Evolutionary conservation across 1,140 invertebrate genomes (phyloP), one percentile per base, ranked within the genome.

Genomic region (Pogonomyrmex barbatus): DNA sequence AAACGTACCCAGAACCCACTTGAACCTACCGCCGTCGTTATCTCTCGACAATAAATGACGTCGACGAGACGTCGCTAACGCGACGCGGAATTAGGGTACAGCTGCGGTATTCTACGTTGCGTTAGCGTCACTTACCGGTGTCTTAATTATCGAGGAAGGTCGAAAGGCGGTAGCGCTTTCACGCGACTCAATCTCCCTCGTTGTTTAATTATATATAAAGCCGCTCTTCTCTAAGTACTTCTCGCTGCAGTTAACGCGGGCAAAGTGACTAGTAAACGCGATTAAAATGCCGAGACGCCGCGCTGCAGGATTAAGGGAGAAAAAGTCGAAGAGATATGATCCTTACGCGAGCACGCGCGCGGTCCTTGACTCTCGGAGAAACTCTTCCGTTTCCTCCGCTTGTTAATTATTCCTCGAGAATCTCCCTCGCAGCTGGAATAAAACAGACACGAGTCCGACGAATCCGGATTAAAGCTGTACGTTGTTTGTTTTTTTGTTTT

Each of bases 141-240:
- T 75, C 79, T 83, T 75, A 83, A 83, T 83, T 73, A 30, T 75
- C 56, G n/a, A 24, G 45, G 67, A 71, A 82, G 79, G 54, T 60
- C 14, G 30, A n/a, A 17, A 8, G 47, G n/a, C 47, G 47, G 12
- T 2, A 60, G 42, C 45, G 45, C 36, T 36, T 75, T 75, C 24
- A 17, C 30, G 52, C 33, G 30, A 54, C 36, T 24, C 36, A 24
- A 36, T 12, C 33, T 75, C 24, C 62, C 30, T 70, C 36, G 30
- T 73, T 60, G 50, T 45, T 70, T 14, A 83, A 62, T 83, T 70
- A 60, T 47, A 0, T 12, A n/a, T 17, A 47, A 47, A 58, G 14
- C n/a, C 9, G 1, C 0, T n/a, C 12, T 2, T 68, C 24, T 30
- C 12, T 50, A 33, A 50, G 3, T 50, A 70, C 33, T 45, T 54